Percentiles rank a stretch among this genome's conserved stretches.
These are phyloP conservation scores for Hemiprocne comata DNA, from an alignment of 2,113 vertebrate species.

Conservation along the genomic window DNA sequence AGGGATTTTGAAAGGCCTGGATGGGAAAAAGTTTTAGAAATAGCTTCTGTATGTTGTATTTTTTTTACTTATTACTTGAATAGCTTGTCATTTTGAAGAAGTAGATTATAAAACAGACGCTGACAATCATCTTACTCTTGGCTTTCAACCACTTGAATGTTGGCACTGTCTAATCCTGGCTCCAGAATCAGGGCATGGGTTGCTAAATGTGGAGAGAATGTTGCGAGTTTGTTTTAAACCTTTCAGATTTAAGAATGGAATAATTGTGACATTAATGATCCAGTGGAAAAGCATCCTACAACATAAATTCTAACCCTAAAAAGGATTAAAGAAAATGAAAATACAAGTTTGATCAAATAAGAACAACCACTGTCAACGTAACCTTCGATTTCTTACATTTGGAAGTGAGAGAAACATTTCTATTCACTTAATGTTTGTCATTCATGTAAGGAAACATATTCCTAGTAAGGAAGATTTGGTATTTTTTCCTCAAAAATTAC, in stretches of 20 bases:
- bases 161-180: not conserved
- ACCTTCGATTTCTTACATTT: not conserved
- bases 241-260: not conserved
- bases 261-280: not conserved
- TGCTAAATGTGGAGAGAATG: not conserved
- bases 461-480: not conserved
- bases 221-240: not conserved
- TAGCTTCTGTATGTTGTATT: not conserved
- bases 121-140: not conserved
- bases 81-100: not conserved
- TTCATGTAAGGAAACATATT: not conserved
- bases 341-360: not conserved
- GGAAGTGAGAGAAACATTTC: not conserved
- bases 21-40: not conserved
- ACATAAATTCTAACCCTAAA: not conserved
- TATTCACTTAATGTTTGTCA: not conserved
- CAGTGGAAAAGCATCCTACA: not conserved
- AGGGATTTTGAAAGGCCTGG: not conserved
- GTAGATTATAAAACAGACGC: not conserved
- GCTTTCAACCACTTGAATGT: not conserved
- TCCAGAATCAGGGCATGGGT: not conserved
- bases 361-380: not conserved
- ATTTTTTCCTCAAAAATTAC: not conserved
- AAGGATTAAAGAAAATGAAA: not conserved
- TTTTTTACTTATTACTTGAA: not conserved